Percentiles rank a stretch among this genome's conserved stretches.
Evolutionary conservation across 1,140 invertebrate species (phyloP).

Genomic region (Neuroterus valhalla): DNA sequence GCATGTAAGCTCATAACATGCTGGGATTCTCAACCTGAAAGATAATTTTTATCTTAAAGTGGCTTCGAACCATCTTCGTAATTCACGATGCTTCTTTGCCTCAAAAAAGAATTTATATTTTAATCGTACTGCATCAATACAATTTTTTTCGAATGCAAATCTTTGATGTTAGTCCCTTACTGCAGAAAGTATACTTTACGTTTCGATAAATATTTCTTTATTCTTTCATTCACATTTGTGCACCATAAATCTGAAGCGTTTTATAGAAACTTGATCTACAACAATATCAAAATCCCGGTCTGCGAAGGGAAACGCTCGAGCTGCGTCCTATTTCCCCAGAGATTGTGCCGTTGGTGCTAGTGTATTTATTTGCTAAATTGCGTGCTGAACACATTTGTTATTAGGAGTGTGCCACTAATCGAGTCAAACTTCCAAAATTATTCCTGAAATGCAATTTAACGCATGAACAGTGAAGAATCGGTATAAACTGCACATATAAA

Average conservation of each 20-base stretch:
- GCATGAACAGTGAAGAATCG: background rate
- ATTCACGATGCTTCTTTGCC: too few relatives aligned
- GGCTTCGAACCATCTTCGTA: too few relatives aligned
- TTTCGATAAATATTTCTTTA: too few relatives aligned
- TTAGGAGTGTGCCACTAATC: conserved; percentile 12
- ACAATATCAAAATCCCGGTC: background rate
- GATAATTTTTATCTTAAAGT: too few relatives aligned
- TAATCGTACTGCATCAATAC: too few relatives aligned
- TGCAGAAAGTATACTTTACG: too few relatives aligned
- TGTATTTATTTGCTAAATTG: conserved; percentile 15
- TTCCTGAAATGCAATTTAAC: conserved; percentile 13
- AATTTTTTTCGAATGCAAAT: too few relatives aligned
- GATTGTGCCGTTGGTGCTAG: conserved; percentile 14
- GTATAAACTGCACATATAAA: too few relatives aligned
- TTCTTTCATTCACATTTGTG: background rate
- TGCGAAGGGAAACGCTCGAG: conserved; percentile 1
- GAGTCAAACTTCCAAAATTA: conserved; percentile 20
- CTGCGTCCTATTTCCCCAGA: background rate
- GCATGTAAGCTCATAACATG: too few relatives aligned
- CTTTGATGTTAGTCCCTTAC: too few relatives aligned
- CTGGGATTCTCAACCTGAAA: too few relatives aligned
- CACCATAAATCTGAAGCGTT: conserved; percentile 5
- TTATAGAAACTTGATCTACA: background rate
- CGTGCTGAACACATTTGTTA: conserved; percentile 23
- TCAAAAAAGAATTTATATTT: too few relatives aligned